A percentile compares a stretch with the other conserved stretches of the same genome.
phyloP scores from a whole-genome alignment of 1,140 invertebrate genomes.

The Papilio glaucus region DNA sequence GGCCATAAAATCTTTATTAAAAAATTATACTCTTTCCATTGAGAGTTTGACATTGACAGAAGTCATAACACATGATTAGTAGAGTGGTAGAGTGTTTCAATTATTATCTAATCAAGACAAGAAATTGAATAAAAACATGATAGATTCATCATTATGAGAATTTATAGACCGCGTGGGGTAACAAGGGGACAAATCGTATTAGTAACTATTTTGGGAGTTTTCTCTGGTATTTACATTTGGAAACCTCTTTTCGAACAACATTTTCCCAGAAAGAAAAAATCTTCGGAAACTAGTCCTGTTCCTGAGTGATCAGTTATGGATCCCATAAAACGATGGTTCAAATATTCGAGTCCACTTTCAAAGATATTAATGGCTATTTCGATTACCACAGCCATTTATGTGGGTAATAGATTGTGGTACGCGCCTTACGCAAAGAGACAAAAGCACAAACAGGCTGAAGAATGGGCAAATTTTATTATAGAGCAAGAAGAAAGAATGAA shows the following conservation, averaged over 20 bases:
- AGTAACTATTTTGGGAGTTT: conserved; percentile 71
- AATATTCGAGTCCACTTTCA: conserved; percentile 58
- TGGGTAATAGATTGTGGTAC: conserved; percentile 54
- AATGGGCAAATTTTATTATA: conserved; percentile 68
- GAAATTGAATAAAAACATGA: neutral
- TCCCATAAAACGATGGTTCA: conserved; percentile 48
- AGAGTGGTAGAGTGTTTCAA: neutral
- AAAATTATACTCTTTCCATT: neutral
- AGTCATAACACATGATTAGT: neutral
- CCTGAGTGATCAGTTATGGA: conserved; percentile 52
- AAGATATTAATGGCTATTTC: conserved; percentile 69
- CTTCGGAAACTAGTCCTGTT: conserved; percentile 39
- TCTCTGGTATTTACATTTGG: conserved; percentile 81
- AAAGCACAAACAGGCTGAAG: conserved; percentile 57
- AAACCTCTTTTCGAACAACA: conserved; percentile 71
- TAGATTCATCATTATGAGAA: conserved; percentile 55
- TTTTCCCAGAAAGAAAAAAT: conserved; percentile 50
- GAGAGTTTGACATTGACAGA: neutral
- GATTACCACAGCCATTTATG: conserved; percentile 56
- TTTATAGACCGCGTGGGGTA: conserved; percentile 67
- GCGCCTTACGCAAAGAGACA: conserved; percentile 57
- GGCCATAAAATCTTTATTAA: too few species aligned
- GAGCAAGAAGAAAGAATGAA: conserved; percentile 63
- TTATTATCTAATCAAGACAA: neutral
- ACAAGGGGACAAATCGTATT: conserved; percentile 72